Evolutionary conservation across 2,888 invertebrate species (phyloP).

Genomic region (Drosophila suboccidentalis): DNA sequence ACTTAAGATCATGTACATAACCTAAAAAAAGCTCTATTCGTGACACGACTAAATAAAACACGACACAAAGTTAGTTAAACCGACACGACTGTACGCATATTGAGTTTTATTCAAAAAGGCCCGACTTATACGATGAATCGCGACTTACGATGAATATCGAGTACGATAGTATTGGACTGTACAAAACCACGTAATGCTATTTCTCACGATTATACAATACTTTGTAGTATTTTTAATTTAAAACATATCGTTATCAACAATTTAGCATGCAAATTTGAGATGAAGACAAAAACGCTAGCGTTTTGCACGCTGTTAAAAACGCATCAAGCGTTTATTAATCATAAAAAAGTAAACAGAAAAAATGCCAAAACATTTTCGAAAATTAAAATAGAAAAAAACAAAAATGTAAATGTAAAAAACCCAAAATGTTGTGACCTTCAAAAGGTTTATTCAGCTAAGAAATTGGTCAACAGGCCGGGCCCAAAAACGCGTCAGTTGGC

Average conservation of each 20-base stretch:
- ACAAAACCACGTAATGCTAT: background rate
- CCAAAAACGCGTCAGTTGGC: no score
- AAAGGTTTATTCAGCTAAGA: constrained; percentile 8
- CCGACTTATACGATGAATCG: background rate
- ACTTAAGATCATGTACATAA: no score
- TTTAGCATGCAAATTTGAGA: constrained; percentile 14
- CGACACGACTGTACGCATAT: background rate
- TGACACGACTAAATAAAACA: background rate
- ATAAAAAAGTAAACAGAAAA: constrained; percentile 2
- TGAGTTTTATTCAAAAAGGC: background rate
- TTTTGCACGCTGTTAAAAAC: constrained; percentile 36
- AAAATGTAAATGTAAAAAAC: background rate
- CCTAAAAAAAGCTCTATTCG: background rate
- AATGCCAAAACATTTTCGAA: constrained; percentile 3
- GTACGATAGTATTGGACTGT: background rate
- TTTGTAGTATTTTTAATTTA: background rate
- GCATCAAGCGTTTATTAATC: constrained; percentile 24
- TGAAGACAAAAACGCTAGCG: constrained; percentile 11
- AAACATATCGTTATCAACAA: constrained; percentile 18
- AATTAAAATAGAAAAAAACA: constrained; percentile 1
- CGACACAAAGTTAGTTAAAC: no score
- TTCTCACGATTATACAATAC: background rate
- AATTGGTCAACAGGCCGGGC: constrained; percentile 31
- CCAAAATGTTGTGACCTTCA: constrained; percentile 24
- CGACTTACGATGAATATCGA: background rate